Percentiles rank a stretch among this genome's conserved stretches.
Conservation (phyloP, 2,888 invertebrate species). For the Oxycera nigricornis region DNA sequence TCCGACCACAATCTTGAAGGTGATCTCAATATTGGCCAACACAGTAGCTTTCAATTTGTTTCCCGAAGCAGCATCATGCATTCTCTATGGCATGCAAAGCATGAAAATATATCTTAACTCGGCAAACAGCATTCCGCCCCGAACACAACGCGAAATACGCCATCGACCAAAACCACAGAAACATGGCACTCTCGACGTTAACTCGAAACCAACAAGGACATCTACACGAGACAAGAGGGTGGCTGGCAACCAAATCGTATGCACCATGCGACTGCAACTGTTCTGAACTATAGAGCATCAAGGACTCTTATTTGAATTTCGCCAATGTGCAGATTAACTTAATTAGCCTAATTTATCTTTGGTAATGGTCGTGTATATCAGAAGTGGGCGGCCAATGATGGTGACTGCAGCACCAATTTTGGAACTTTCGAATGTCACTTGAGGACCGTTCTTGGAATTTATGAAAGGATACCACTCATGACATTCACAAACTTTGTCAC, state of each 20-base stretch:
- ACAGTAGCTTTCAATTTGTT: background rate
- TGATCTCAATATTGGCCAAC: too few relatives aligned
- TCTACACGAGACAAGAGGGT: too few relatives aligned
- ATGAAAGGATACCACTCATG: constrained; percentile 9
- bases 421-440: background rate
- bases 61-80: background rate
- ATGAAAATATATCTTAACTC: constrained; percentile 10
- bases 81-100: background rate
- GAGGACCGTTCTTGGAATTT: constrained; percentile 19
- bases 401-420: constrained; percentile 19
- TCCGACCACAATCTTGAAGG: too few relatives aligned
- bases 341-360: constrained; percentile 40
- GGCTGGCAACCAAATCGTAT: too few relatives aligned
- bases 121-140: background rate
- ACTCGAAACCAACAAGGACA: background rate
- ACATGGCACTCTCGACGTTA: constrained; percentile 1
- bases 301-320: background rate
- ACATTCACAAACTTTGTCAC: constrained; percentile 9
- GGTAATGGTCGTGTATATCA: constrained; percentile 37
- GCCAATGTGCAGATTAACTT: constrained; percentile 31
- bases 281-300: background rate
- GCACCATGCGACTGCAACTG: constrained; percentile 4
- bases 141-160: background rate
- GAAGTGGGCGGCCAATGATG: constrained; percentile 34
- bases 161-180: background rate